Evolutionary conservation across 1,140 invertebrate species (phyloP), one percentile per base, ranked within the genome.

Genomic region (Probaryconus sp.): DNA sequence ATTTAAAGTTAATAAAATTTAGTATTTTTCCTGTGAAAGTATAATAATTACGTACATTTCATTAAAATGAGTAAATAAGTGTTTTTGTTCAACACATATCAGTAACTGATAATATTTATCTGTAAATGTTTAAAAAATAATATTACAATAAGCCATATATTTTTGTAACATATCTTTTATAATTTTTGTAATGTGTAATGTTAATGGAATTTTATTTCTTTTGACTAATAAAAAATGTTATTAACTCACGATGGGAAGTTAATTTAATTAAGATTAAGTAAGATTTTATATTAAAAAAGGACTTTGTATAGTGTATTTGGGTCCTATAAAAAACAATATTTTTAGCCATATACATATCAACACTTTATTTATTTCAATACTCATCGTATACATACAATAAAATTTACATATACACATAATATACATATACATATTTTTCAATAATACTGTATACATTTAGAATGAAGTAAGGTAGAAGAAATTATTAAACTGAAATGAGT

Each of bases 351-450:
- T 72, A 70, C 56, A 72, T 72, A 72, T 72, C 68, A 72, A 72
- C 68, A 72, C 68, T 72, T 72, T 72, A 72, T 72, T 72, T 50
- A 65, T 64, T 72, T 67, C 55, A 73, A 56, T 73, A 73, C 55
- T 73, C 61, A 73, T 67, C 55, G 70, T 73, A 63, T 73, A 73
- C 70, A 73, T 73, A 73, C 55, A 73, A 61, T 73, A 67, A 67
- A 74, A 74, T 63, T 67, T 67, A 74, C 63, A 74, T 63, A 63
- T 67, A 74, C 63, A 67, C 63, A 63, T 63, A 55, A 67, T 61
- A 50, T 55, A 68, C 55, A 74, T 48, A 64, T 24, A 74, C 38
- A 74, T 50, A 42, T 47, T 20, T 67, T 26, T 40, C 42, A 38
- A 20, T 68, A 68, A 63, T 68, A 56, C 56, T 74, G 70, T 45